Conservation (phyloP, 2,888 invertebrate species). For the Gymnosoma rotundatum region DNA sequence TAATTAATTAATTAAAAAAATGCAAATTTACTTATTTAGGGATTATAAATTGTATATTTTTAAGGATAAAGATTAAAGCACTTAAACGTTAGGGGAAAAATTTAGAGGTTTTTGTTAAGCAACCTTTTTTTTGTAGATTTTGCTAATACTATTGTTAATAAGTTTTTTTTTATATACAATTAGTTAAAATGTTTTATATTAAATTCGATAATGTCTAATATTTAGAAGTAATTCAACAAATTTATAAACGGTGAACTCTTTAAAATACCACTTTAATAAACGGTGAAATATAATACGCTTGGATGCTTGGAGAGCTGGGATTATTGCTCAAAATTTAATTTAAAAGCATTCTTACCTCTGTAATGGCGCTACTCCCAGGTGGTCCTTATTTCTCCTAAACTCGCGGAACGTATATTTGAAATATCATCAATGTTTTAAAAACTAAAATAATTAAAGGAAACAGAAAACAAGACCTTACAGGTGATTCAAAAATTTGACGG, state of each 20-base stretch:
- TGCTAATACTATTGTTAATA: constrained; percentile 1
- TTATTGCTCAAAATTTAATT: too few relatives aligned
- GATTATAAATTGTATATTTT: constrained; percentile 24
- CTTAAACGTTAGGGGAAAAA: constrained; percentile 66
- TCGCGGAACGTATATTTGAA: too few relatives aligned
- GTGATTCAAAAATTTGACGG: too few relatives aligned
- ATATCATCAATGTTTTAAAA: too few relatives aligned
- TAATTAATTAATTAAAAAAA: constrained; percentile 53
- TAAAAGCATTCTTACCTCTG: too few relatives aligned
- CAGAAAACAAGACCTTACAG: too few relatives aligned
- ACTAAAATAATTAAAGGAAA: too few relatives aligned
- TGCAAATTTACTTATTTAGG: constrained; percentile 22
- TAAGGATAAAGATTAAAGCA: constrained; percentile 66
- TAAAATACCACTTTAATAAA: too few relatives aligned
- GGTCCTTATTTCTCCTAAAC: too few relatives aligned
- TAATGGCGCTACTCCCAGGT: too few relatives aligned
- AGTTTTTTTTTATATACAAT: neutral
- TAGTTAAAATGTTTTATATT: constrained; percentile 14
- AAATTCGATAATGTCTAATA: constrained; percentile 53
- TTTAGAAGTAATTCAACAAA: constrained; percentile 43
- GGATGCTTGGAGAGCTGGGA: too few relatives aligned
- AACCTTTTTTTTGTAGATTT: constrained; percentile 42
- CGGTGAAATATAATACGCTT: too few relatives aligned
- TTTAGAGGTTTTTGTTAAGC: constrained; percentile 39
- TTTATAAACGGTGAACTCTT: neutral